Evolutionary conservation across 2,797 vertebrate species (phyloP), one percentile per base, ranked within the genome.

Genomic region (Leptodactylus fallax): DNA sequence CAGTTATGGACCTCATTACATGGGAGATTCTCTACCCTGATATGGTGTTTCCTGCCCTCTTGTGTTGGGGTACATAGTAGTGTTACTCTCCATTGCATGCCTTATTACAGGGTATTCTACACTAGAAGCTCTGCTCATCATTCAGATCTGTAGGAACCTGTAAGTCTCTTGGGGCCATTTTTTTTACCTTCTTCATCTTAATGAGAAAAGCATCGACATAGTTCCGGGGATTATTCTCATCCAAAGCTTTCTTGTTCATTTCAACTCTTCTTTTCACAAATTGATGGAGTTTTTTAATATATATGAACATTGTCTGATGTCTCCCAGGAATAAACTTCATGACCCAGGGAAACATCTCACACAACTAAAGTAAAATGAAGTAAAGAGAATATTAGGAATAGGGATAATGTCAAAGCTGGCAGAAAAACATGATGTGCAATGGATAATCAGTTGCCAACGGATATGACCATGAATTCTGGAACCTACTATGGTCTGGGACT

Each of bases 161-260:
- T 36, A 36, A 36, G 36, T 1, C 51, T 12, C 51, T 12, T 53
- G 51, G 51, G 51, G 51, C 51, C 51, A 36, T 36, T 71, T 45
- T 51, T 21, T 51, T 76, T 60, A 87, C 87, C 74, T 87, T 87
- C 7, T 87, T 80, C 51, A 83, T 79, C 84, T 79, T 83, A 71
- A 87, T 90, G 51, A 93, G 91, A 83, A 92, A 92, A 25, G 90
- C 90, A 65, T 93, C 92, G 0, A 92, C 90, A 53, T 90, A 93
- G 74, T 92, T 88, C 17, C 85, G 51, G 0, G 90, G 91, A 13
- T 90, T 89, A 49, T 83, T 60, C 17, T 85, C 9, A 16, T 92
- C 91, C 81, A 92, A 45, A 0, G 71, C 78, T 36, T 85, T 63
- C 23, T 27, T 14, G 71, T 90, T 87, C 36, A 47, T 63, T 65